Base-by-base conservation (phyloP, 2,113 vertebrate species). In the Callithrix jacchus region DNA sequence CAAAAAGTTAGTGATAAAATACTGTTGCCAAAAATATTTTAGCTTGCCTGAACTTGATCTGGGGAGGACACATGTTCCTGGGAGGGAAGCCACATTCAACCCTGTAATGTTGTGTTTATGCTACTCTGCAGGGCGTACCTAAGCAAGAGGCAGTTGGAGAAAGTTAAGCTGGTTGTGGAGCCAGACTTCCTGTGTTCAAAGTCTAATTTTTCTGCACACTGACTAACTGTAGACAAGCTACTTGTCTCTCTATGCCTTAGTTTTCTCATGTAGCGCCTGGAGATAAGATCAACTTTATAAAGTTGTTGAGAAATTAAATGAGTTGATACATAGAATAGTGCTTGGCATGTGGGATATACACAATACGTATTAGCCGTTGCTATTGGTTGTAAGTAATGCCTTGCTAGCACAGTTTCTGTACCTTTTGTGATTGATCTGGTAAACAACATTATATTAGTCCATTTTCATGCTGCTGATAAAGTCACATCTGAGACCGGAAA, bases 51-150 rank as follows among this genome's bases (percentile, higher is more conserved):
- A n/a, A 25, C 32, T 30, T 81, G 37, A 37, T 90, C 64, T 95
- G 71, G 35, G 16, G 21, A 40, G 35, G 14, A 27, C 10, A 10
- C 4, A 21, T 16, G 6, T 49, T 45, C 5, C 45, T 73, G 35
- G 35, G 35, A 45, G 35, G 66, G 27, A 76, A 77, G 37, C 23
- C 9, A 1, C 27, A 27, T 32, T 49, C 37, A 45, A 2, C 8
- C 49, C 14, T 3, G 13, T 6, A 14, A 2, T 1, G 5, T 10
- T 47, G 6, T 35, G 12, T 61, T 7, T 27, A 2, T 18, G 37
- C 20, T 40, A 1, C 4, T 47, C 2, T 45, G 58, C 49, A 2
- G 37, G 18, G 2, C 1, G 0, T 2, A 2, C 11, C 1, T 27
- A 11, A 18, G 17, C 13, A 3, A 2, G 30, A 7, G 20, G 42